Conservation (phyloP, 2,888 invertebrate species). For the Himalopsyche anomala region DNA sequence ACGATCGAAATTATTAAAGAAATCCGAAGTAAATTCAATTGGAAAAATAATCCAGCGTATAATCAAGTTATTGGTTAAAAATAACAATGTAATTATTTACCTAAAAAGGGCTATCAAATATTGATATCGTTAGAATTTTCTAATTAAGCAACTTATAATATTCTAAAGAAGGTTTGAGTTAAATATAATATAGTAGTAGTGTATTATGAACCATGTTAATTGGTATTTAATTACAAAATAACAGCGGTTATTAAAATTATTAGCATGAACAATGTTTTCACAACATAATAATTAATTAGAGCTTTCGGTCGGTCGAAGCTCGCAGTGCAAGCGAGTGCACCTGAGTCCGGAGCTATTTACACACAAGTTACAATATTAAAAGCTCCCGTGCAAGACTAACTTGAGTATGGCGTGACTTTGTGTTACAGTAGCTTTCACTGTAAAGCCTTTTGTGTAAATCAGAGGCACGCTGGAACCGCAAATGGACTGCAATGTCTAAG, state of each 20-base stretch:
- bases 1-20: too few relatives aligned
- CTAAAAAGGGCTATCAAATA: too few relatives aligned
- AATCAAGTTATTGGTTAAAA: too few relatives aligned
- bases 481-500: not conserved
- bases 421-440: not conserved
- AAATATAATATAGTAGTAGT: too few relatives aligned
- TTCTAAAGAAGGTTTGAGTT: too few relatives aligned
- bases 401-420: constrained; percentile 23
- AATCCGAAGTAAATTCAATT: too few relatives aligned
- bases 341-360: constrained; percentile 4
- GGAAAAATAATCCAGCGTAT: too few relatives aligned
- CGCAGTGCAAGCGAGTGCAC: not conserved
- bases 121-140: too few relatives aligned
- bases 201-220: too few relatives aligned
- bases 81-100: too few relatives aligned
- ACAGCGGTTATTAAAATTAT: not conserved
- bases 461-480: not conserved
- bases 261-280: not conserved
- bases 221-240: too few relatives aligned
- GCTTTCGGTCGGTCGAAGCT: not conserved
- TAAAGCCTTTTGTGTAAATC: constrained; percentile 11
- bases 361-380: constrained; percentile 14
- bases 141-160: too few relatives aligned
- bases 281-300: not conserved
- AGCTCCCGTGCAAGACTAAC: constrained; percentile 5